Base-by-base conservation (phyloP, 2,113 vertebrate genomes). In the Lota lota region DNA sequence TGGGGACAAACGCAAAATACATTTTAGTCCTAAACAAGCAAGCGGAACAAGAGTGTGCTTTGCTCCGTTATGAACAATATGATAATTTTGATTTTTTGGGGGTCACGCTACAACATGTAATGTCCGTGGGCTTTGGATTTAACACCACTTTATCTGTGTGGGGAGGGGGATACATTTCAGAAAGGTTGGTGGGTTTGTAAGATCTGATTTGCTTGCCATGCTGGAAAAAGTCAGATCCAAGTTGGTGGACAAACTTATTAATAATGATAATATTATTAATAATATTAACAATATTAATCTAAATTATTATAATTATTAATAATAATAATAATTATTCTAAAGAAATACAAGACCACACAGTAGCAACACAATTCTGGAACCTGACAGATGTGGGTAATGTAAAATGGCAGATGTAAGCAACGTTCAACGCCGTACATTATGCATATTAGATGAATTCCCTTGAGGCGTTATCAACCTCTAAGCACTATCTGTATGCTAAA, bases 181-280 rank as follows among this genome's bases (percentile, higher is more conserved):
- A 68, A 65, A 66, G 1, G 60, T 72, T 69, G 81, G 86, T 78
- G 78, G 64, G 80, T 71, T 62, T 80, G 78, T 85, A 84, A 87
- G 77, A 88, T 90, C 73, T 83, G 83, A 83, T 87, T 79, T 76
- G 69, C 73, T 20, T 67, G 70, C 68, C 68, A 78, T 77, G 67
- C 70, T 62, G 64, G 67, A 74, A 88, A 90, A 89, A 87, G 86
- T 89, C 88, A 85, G 65, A 78, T 81, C 24, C 64, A 77, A 85
- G 80, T 87, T 85, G 2, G 53, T 75, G 75, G 76, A 81, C 82
- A 64, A 47, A 47, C 10, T 47, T 47, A 14, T 14, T 47, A 10
- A 2, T 47, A 47, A 11, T 47, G 10, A 11, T 11, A 11, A 2
- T 14, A 10, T 10, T 14, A 47, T 47, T 47, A 47, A 10, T 11